These are phyloP conservation scores for Alauda arvensis DNA, from an alignment of 2,797 vertebrate genomes.

Conservation along the genomic window DNA sequence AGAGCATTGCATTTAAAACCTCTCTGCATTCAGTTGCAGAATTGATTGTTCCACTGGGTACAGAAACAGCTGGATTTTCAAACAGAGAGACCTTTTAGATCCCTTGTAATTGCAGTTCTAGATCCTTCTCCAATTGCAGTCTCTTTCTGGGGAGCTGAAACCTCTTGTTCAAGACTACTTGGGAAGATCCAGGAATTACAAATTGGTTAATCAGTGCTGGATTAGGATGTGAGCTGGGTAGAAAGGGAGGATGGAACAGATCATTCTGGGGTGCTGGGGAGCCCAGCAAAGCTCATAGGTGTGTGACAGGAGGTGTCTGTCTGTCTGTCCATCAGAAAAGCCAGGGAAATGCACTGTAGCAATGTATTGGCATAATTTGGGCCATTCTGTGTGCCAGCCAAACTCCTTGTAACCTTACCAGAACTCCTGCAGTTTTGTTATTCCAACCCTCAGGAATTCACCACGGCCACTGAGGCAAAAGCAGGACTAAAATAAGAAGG, in stretches of 20 bases:
- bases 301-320: background rate
- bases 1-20: background rate
- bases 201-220: background rate
- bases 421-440: too few relatives aligned
- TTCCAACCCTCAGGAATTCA: too few relatives aligned
- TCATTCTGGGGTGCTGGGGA: background rate
- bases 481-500: too few relatives aligned
- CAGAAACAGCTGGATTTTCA: slow-evolving; percentile 17
- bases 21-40: background rate
- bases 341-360: background rate
- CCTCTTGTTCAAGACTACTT: background rate
- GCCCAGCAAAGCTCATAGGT: background rate
- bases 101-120: background rate
- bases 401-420: too few relatives aligned
- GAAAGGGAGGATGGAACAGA: background rate
- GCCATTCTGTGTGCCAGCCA: too few relatives aligned
- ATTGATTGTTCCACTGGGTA: slow-evolving; percentile 10
- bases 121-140: background rate
- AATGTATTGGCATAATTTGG: too few relatives aligned
- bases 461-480: too few relatives aligned
- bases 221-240: background rate
- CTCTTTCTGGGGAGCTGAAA: background rate
- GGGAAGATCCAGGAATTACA: background rate
- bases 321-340: background rate
- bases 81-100: background rate